Base-by-base conservation (phyloP, 2,888 invertebrate species). In the Camponotus fellah region DNA sequence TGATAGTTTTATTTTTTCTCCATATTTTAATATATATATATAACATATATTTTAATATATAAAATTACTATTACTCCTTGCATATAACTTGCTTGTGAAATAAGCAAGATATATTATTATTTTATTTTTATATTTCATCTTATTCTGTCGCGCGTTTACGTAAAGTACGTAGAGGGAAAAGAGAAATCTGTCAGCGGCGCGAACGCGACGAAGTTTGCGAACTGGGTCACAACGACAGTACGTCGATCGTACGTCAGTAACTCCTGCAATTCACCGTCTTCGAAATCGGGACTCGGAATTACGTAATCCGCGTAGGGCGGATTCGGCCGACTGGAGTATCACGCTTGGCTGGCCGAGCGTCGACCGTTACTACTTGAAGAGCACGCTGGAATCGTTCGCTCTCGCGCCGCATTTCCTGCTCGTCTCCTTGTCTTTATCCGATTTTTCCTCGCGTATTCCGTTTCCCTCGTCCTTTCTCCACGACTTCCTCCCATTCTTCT, bases 211-310 rank as follows among this genome's bases (percentile, higher is more conserved):
- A 75, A 82, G 53, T 71, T 85, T 83, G 81, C 71, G 87, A 90
- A 91, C 89, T 82, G 58, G 82, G 76, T 75, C 77, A 86, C 71
- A 79, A 64, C 72, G 65, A 80, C 65, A 68, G 75, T 56, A 34
- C 62, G 79, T 74, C 68, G 62, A 85, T 69, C 72, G 53, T 65
- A 53, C n/a, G n/a, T 53, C 43, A 64, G 56, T 65, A 26, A 56
- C 80, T 81, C 80, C 62, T 76, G 77, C 76, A 82, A 86, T 82
- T 85, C 82, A 71, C 58, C 80, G 83, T 56, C 71, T 74, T 64
- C 82, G 84, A 86, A 91, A 89, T 90, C 86, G 82, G 85, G 88
- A 89, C 89, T 87, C 66, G 81, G 86, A 86, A 89, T 89, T 89
- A 91, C 84, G 77, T 64, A 82, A 81, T 40, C 82, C 65, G 68